A percentile compares a stretch with the other conserved stretches of the same genome.
Conservation (phyloP, 2,888 invertebrate species). For the Apamea monoglypha region DNA sequence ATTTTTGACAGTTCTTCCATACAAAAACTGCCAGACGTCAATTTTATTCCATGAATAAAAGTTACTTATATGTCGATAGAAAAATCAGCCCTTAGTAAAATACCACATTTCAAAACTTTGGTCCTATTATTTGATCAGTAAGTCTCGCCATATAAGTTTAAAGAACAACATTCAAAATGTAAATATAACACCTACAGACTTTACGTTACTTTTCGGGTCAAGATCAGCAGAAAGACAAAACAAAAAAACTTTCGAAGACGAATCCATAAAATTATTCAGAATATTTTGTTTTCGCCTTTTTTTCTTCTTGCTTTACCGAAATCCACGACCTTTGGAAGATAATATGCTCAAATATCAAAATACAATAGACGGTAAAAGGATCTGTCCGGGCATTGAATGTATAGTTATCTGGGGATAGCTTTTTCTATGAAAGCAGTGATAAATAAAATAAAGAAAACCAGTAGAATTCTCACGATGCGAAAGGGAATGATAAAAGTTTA, state of each 20-base stretch:
- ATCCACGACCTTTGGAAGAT: constrained; percentile 35
- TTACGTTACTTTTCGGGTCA: constrained; percentile 50
- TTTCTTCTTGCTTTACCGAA: constrained; percentile 37
- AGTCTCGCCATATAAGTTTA: constrained; percentile 16
- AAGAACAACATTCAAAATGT: constrained; percentile 57
- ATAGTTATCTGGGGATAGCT: constrained; percentile 56
- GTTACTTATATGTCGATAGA: no score
- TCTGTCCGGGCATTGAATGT: constrained; percentile 52
- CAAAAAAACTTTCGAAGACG: constrained; percentile 39
- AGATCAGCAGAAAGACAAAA: constrained; percentile 41
- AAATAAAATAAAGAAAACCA: constrained; percentile 49
- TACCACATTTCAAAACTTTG: background rate
- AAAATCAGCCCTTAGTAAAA: background rate
- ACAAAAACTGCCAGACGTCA: no score
- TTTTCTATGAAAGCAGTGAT: constrained; percentile 36
- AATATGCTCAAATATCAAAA: constrained; percentile 48
- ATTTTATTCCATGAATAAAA: no score
- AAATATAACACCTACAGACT: constrained; percentile 45
- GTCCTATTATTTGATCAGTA: constrained; percentile 27
- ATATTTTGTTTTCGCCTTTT: constrained; percentile 38
- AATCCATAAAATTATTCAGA: constrained; percentile 50
- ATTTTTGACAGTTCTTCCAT: no score
- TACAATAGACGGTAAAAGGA: constrained; percentile 53
- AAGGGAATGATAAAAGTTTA: constrained; percentile 52
- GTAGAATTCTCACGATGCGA: constrained; percentile 34